Conservation (phyloP, 2,113 vertebrate genomes). For the Varanus salvator region DNA sequence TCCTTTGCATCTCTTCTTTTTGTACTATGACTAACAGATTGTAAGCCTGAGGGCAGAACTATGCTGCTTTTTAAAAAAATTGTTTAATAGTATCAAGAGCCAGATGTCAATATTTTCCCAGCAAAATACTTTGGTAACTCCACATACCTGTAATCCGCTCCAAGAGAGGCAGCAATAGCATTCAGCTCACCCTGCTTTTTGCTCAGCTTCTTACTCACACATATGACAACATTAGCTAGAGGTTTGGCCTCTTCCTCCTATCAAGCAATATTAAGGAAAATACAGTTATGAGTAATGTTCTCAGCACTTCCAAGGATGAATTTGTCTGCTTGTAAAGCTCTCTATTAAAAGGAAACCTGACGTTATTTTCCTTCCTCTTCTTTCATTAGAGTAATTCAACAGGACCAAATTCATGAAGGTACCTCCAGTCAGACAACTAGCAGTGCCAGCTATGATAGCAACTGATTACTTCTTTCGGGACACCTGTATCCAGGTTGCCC, state of each 20-base stretch:
- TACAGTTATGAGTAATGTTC: neutral
- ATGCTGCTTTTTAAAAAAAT: neutral
- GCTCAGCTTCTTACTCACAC: slow-evolving; percentile 93
- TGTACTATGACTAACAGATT: neutral
- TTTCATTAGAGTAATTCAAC: neutral
- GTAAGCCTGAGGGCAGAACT: neutral
- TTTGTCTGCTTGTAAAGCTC: neutral
- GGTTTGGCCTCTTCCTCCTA: slow-evolving; percentile 74
- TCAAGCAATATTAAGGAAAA: slow-evolving; percentile 26
- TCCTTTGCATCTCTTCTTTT: neutral
- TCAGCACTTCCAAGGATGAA: neutral
- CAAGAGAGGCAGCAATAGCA: slow-evolving; percentile 89
- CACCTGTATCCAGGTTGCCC: neutral
- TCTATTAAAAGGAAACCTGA: neutral
- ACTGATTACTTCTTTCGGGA: neutral
- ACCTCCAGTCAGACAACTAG: neutral
- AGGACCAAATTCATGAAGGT: neutral
- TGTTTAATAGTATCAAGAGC: neutral
- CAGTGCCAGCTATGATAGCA: neutral
- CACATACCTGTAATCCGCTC: slow-evolving; percentile 93
- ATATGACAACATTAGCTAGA: slow-evolving; percentile 82
- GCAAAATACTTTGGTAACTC: neutral
- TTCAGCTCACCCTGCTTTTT: slow-evolving; percentile 93
- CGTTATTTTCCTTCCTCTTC: neutral
- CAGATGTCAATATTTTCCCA: neutral